These are phyloP conservation scores for Scaptomyza reducta DNA, from an alignment of 2,888 invertebrate species.

Conservation along the genomic window DNA sequence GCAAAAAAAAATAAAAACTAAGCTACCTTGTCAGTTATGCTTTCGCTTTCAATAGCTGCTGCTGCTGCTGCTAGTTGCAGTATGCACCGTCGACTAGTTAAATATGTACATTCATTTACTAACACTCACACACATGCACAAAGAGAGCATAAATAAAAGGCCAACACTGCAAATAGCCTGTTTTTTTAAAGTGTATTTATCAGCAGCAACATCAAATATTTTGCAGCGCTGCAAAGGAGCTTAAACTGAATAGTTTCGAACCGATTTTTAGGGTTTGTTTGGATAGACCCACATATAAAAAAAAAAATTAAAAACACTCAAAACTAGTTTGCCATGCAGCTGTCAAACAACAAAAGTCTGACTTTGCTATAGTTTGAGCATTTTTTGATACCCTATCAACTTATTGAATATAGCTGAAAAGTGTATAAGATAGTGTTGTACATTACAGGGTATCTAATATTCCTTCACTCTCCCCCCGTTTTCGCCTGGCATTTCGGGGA, in stretches of 20 bases:
- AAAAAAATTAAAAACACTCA: constrained; percentile 17
- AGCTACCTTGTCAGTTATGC: constrained; percentile 83
- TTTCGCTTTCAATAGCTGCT: constrained; percentile 82
- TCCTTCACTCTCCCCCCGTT: neutral
- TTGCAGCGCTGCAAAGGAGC: constrained; percentile 31
- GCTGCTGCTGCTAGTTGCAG: constrained; percentile 32
- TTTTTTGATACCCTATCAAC: neutral
- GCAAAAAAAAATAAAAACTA: constrained; percentile 72
- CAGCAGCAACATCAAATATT: constrained; percentile 11
- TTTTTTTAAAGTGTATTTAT: constrained; percentile 5
- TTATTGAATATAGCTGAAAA: neutral
- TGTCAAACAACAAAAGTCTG: constrained; percentile 26
- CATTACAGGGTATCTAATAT: neutral
- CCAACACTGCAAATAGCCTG: constrained; percentile 38
- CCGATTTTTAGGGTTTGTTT: constrained; percentile 57
- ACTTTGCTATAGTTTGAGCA: constrained; percentile 37
- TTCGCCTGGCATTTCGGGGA: constrained; percentile 53
- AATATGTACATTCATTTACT: constrained; percentile 40
- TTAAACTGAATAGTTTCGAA: constrained; percentile 18
- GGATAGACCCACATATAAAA: constrained; percentile 29
- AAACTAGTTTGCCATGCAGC: constrained; percentile 60
- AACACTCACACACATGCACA: constrained; percentile 31
- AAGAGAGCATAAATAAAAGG: constrained; percentile 47
- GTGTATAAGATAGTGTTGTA: accelerated
- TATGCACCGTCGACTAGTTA: constrained; percentile 38